A percentile compares a stretch with the other conserved stretches of the same genome.
Conservation (phyloP, 2,113 vertebrate species). For the Ophthalmolycus amberensis region DNA sequence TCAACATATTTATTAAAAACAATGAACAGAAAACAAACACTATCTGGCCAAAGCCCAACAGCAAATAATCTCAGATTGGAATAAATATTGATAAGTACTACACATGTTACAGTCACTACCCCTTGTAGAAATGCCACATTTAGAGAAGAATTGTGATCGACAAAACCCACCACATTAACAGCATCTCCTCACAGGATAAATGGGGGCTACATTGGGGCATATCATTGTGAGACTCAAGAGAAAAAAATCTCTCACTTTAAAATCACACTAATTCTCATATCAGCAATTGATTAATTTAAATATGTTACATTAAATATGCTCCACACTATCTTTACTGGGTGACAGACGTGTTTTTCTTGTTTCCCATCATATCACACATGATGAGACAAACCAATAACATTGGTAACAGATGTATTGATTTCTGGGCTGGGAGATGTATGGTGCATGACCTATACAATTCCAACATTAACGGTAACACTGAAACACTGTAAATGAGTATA, state of each 20-base stretch:
- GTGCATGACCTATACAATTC: background rate
- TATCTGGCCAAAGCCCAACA: conserved; percentile 46
- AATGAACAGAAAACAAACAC: conserved; percentile 36
- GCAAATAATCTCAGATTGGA: conserved; percentile 24
- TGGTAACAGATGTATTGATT: conserved; percentile 32
- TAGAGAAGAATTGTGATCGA: background rate
- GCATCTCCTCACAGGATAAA: background rate
- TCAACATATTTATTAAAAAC: conserved; percentile 68
- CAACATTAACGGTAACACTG: no score
- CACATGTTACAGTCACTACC: background rate
- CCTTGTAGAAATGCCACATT: conserved; percentile 6
- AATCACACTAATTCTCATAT: background rate
- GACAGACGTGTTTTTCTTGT: background rate
- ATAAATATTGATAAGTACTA: conserved; percentile 21
- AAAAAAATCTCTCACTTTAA: background rate
- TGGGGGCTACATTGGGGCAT: background rate
- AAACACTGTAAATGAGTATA: background rate
- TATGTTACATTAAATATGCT: conserved; percentile 14
- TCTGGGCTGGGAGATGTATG: background rate
- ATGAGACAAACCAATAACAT: conserved; percentile 7
- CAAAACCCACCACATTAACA: background rate
- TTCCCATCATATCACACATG: background rate
- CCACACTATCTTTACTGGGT: background rate
- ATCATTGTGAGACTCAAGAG: background rate
- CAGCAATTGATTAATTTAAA: background rate